Evolutionary conservation across 2,113 vertebrate species (phyloP), one percentile per base, ranked within the genome.

Genomic region (Ochotona princeps): DNA sequence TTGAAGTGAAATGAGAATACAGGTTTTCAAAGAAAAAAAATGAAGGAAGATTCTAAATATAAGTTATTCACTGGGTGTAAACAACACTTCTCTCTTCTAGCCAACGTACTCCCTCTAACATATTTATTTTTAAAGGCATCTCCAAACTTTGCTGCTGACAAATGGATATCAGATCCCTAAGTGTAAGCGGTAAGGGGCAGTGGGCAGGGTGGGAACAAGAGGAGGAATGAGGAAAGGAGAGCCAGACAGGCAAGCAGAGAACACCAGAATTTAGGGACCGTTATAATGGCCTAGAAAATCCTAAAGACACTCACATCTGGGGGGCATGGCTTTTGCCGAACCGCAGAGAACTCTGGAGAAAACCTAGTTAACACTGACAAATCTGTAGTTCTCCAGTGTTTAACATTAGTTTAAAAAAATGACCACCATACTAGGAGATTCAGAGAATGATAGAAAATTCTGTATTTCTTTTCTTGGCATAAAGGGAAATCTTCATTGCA

Each of bases 1-100:
- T 96, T 96, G 87, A 95, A 96, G 83, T 92, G 63, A 97, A 95
- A 96, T 82, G 51, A 90, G 84, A 97, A 93, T 93, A 79, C 89
- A 97, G 81, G 94, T 89, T 92, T 95, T 94, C 89, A 96, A 96
- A 95, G 87, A 63, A 74, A 95, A 92, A 97, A 94, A 8, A 6
- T 93, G 61, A 95, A 93, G 91, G 84, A 86, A 96, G 81, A 75
- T 47, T 91, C 92, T 94, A 95, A 96, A 96, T 96, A 93, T 94
- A 94, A 89, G 87, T 93, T 93, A 94, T 94, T 94, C 95, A 81
- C 94, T 96, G 91, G 87, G 81, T 87, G 94, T 85, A 96, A 96
- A 95, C 94, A 97, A 96, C 72, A 95, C 91, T 89, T 96, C 81
- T 94, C 91, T 83, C 15, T 95, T 94, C 84, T 93, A 87, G 67